Base-by-base conservation (phyloP, 2,888 invertebrate genomes). In the Caenorhabditis drosophilae region DNA sequence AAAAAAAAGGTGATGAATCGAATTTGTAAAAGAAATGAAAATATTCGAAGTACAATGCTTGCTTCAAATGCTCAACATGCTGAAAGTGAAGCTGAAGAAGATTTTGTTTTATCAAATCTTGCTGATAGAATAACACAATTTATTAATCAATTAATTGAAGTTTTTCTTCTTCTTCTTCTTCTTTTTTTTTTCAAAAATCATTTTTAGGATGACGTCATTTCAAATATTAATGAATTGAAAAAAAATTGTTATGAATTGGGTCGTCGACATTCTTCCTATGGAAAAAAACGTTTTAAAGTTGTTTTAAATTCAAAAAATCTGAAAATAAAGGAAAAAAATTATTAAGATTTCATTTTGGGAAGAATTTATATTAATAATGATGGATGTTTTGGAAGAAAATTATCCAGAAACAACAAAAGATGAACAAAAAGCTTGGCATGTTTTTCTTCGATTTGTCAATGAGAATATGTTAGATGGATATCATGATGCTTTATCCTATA, bases 381-480 rank as follows among this genome's bases (percentile, higher is more conserved):
- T 64, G 64, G 59, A 55, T 40, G 59, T 59, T 2, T 34, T 64
- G 27, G 64, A 64, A 25, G 52, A 64, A 31, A 52, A 20, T 22
- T 64, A 59, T n/a, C 64, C 55, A 20, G 42, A 55, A 45, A 59
- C 59, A 16, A 47, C 54, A 4, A 64, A 64, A 49, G 64, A 64
- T 16, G 64, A 64, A 27, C 64, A 59, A 27, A 64, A 64, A 20
- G 64, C 64, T 36, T 64, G 64, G 64, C 64, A 56, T 27, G 49
- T 46, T 38, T 64, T 64, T 45, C 51, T 52, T 42, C 41, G 59
- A 47, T 64, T 59, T 34, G 44, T 64, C 15, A 64, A 64, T 36
- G 64, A 64, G 42, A 58, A 59, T 22, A 64, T 64, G 64, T 27
- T 64, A 31, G 59, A 64, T 48, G 64, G 64, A 51, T 64, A 64